phyloP scores from a whole-genome alignment of 2,113 vertebrate species.

The Etheostoma spectabile region DNA sequence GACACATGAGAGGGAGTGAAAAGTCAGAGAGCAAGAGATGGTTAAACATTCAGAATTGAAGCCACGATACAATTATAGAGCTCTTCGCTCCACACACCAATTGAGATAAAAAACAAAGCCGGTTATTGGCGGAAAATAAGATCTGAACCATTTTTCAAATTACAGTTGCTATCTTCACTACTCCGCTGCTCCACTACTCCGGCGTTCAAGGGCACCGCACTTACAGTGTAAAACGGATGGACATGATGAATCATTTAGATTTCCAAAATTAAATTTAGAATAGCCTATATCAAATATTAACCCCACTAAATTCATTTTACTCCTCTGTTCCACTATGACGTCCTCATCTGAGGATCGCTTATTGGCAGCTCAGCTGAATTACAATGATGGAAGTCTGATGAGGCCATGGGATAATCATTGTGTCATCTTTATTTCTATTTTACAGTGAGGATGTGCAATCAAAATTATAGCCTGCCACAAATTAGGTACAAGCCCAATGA shows the following conservation, averaged over 20 bases:
- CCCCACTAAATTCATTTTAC: slow-evolving; percentile 26
- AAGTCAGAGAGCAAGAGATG: neutral
- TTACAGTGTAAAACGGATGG: slow-evolving; percentile 29
- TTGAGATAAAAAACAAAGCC: slow-evolving; percentile 33
- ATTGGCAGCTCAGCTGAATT: slow-evolving; percentile 15
- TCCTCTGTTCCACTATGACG: neutral
- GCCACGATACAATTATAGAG: slow-evolving; percentile 1
- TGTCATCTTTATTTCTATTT: slow-evolving; percentile 19
- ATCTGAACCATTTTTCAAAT: slow-evolving; percentile 17
- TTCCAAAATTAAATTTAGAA: slow-evolving; percentile 41
- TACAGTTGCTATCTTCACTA: neutral
- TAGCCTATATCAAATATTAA: slow-evolving; percentile 55
- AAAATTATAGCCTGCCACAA: slow-evolving; percentile 37
- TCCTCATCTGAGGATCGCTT: slow-evolving; percentile 7
- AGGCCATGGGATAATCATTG: slow-evolving; percentile 14
- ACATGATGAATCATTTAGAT: slow-evolving; percentile 60
- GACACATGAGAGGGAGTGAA: neutral
- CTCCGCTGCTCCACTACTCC: neutral
- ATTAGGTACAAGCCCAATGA: neutral
- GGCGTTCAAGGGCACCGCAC: neutral
- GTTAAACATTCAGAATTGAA: neutral
- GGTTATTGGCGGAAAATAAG: slow-evolving; percentile 29
- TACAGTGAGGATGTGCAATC: slow-evolving; percentile 9
- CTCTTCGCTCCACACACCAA: neutral
- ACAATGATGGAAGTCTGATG: slow-evolving; percentile 1